Evolutionary conservation across 2,888 invertebrate species (phyloP), one percentile per base, ranked within the genome.

Genomic region (Julus scanicus): DNA sequence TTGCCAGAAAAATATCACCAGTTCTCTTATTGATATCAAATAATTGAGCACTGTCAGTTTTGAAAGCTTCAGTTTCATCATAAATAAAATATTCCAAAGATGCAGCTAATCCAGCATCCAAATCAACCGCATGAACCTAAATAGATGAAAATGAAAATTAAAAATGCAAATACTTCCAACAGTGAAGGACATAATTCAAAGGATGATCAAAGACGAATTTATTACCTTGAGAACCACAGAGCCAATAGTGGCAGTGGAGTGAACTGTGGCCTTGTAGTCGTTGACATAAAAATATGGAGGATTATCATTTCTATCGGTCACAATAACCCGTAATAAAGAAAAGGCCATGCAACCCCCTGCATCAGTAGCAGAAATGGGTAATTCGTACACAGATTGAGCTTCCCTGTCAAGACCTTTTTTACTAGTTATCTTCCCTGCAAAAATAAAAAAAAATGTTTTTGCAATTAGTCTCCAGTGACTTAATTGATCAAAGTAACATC

Each of bases 241-340:
- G 4, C 92, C 92, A 87, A 92, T 88, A 17, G 91, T 89, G 9
- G 91, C 90, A 17, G 92, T 91, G 89, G 93, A 93, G 5, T 92
- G 92, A 20, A 93, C 90, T 0, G 91, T 90, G 86, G 92, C 92
- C 71, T 91, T 90, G 89, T 92, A 93, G 11, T 91, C 89, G 48
- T 88, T 87, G 83, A 94, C 94, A 89, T 94, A 94, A 92, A 97
- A 96, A 92, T 95, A 95, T 37, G 98, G 98, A 90, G 97, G 95
- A 92, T 97, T 97, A 93, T 98, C 98, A 93, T 98, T 98, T 86
- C 96, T 95, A 93, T 98, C 98, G 89, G 91, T 90, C 49, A 98
- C 95, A 90, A 94, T 93, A 89, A 98, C 94, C 87, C 95, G 95
- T 87, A 98, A 95, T 86, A 95, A 94, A 48, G 90, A 89, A 88